These are phyloP conservation scores for Drosophila repletoides DNA, from an alignment of 1,140 invertebrate genomes.

Conservation along the genomic window DNA sequence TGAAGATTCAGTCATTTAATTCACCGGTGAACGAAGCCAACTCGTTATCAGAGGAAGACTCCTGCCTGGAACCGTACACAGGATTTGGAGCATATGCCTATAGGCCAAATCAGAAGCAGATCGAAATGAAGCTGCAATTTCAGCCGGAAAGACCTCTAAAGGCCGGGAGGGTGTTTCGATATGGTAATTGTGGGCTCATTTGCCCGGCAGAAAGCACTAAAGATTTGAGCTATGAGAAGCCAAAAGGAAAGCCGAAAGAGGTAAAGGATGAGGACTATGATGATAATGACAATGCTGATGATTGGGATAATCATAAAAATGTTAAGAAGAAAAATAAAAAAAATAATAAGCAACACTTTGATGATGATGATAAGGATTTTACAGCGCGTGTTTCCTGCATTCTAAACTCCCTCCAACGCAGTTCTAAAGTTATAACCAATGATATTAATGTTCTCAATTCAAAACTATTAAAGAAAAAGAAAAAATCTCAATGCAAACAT, in stretches of 20 bases:
- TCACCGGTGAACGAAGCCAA: neutral
- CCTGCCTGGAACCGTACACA: neutral
- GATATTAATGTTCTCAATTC: neutral
- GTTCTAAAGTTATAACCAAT: neutral
- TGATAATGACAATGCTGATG: neutral
- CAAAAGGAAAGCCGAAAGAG: too few relatives aligned
- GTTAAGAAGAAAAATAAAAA: neutral
- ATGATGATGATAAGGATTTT: neutral
- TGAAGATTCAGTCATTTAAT: neutral
- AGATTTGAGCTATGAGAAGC: neutral
- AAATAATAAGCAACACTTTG: neutral
- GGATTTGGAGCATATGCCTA: neutral
- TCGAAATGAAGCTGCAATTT: slow-evolving; percentile 1
- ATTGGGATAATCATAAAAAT: neutral
- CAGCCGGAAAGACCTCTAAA: neutral
- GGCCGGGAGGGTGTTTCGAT: neutral
- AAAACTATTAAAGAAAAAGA: neutral
- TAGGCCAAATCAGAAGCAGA: neutral
- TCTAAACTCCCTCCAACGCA: neutral
- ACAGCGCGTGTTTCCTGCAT: neutral
- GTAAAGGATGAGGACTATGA: neutral
- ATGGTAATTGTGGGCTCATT: neutral
- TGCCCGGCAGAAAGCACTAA: neutral
- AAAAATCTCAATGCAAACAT: neutral
- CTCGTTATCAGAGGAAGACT: neutral